Conservation (phyloP, 2,113 vertebrate species). For the Telmatochromis sp. region DNA sequence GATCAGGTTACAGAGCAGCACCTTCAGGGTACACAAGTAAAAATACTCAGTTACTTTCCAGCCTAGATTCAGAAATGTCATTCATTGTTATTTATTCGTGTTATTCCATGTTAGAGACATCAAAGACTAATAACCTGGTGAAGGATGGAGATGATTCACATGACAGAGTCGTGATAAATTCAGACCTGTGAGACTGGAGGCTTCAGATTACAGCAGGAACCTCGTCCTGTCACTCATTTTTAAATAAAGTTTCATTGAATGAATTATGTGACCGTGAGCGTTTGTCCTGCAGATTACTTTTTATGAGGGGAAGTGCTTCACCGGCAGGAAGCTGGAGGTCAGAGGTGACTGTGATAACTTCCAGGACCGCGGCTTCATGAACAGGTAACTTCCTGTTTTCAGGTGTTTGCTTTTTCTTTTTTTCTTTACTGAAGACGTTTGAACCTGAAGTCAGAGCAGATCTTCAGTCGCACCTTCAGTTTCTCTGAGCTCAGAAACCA, state of each 20-base stretch:
- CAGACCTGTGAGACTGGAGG: not conserved
- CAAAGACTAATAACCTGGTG: rapidly evolving
- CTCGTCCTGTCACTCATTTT: rapidly evolving
- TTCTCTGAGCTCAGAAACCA: not conserved
- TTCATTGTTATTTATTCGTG: not conserved
- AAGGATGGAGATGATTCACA: not conserved
- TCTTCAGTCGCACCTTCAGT: not conserved
- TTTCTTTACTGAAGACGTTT: not conserved
- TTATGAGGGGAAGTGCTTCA: conserved; percentile 88
- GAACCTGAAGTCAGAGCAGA: not conserved
- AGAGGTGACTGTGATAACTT: conserved; percentile 85
- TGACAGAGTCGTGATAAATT: not conserved
- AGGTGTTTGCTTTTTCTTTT: not conserved
- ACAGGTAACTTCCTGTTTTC: conserved; percentile 33
- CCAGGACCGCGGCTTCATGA: conserved; percentile 87
- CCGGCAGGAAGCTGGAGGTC: conserved; percentile 82
- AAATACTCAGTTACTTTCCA: not conserved
- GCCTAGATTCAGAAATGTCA: not conserved
- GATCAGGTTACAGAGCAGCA: not conserved
- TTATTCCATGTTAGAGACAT: not conserved
- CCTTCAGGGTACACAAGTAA: not conserved
- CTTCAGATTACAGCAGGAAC: not conserved
- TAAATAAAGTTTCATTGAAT: not conserved
- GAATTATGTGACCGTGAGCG: rapidly evolving
- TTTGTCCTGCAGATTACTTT: conserved; percentile 74